Conservation (phyloP, 2,113 vertebrate species). For the Ammospiza nelsoni region DNA sequence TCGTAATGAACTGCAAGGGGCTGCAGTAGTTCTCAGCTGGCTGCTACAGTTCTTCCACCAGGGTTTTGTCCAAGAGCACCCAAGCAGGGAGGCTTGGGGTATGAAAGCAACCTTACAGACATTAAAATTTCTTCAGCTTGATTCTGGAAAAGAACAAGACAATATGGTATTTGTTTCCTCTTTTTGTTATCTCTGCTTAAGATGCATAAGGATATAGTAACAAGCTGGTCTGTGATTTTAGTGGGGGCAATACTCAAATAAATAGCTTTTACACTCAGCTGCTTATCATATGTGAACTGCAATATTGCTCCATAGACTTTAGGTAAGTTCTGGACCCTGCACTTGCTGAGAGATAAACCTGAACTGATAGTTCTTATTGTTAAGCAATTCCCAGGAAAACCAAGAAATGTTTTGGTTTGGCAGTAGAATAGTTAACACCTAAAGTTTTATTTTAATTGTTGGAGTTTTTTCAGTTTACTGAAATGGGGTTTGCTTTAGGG, state of each 20-base stretch:
- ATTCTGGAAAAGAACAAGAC: slow-evolving; percentile 13
- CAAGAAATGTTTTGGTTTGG: background rate
- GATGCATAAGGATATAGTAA: background rate
- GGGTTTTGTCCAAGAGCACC: background rate
- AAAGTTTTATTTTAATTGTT: background rate
- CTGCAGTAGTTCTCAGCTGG: background rate
- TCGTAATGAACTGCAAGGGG: background rate
- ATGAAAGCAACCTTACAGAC: background rate
- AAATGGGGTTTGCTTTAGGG: background rate
- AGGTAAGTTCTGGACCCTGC: background rate
- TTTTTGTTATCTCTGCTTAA: background rate
- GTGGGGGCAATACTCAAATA: background rate
- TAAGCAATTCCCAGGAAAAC: background rate
- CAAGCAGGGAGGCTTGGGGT: background rate
- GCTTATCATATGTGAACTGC: background rate
- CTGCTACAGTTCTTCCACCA: background rate
- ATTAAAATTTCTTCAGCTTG: slow-evolving; percentile 35
- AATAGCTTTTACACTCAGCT: background rate
- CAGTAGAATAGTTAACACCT: background rate
- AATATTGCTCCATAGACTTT: background rate
- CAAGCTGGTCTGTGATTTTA: background rate
- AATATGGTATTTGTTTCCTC: background rate
- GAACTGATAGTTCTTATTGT: background rate
- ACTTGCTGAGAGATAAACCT: background rate
- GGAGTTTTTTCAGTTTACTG: background rate